Evolutionary conservation across 2,888 invertebrate species (phyloP).

Genomic region (Archips crataeganus): DNA sequence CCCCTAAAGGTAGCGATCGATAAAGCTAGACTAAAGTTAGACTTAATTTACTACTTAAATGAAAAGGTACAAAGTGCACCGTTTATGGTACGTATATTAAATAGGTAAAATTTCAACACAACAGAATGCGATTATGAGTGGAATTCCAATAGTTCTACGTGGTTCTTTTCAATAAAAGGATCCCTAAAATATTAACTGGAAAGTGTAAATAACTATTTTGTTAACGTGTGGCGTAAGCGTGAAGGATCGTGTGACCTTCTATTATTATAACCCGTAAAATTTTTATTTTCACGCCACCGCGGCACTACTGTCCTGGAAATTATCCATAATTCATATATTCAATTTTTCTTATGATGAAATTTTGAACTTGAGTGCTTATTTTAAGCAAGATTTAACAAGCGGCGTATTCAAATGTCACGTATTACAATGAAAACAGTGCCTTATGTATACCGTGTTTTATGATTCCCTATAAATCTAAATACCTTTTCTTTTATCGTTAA

Average conservation of each 20-base stretch:
- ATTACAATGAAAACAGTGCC: not conserved
- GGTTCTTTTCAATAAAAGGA: not conserved
- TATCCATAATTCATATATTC: conserved; percentile 8
- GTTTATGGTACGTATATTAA: no score
- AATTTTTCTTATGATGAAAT: conserved; percentile 9
- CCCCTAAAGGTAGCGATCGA: no score
- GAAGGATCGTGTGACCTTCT: conserved; percentile 8
- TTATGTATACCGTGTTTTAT: not conserved
- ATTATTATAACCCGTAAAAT: not conserved
- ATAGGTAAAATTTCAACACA: no score
- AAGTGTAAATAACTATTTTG: not conserved
- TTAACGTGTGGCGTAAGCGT: conserved; percentile 2
- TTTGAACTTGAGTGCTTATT: conserved; percentile 5
- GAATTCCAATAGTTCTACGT: not conserved
- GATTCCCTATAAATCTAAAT: not conserved
- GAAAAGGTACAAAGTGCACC: no score
- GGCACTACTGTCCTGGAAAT: not conserved
- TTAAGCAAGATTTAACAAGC: not conserved
- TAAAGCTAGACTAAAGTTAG: no score
- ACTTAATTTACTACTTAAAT: no score
- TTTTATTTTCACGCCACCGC: conserved; percentile 4
- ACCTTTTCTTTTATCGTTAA: not conserved
- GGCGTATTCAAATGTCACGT: not conserved
- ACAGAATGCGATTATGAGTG: no score
- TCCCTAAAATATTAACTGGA: not conserved